A percentile compares a stretch with the other conserved stretches of the same genome.
These are phyloP conservation scores for Caenorhabditis sp. DNA, from an alignment of 2,888 invertebrate species.

Conservation along the genomic window DNA sequence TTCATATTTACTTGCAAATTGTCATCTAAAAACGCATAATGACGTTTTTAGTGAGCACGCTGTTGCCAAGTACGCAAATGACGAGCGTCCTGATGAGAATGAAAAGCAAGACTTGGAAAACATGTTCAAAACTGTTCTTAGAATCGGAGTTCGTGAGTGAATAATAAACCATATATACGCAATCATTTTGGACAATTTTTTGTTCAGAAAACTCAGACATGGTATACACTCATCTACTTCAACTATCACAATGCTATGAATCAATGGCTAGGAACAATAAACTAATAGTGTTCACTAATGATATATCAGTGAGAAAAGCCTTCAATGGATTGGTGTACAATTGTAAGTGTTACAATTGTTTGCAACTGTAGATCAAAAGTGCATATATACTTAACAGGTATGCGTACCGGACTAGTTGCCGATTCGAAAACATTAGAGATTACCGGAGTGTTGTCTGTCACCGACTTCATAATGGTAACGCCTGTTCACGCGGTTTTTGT, in stretches of 20 bases:
- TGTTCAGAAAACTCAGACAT: constrained; percentile 65
- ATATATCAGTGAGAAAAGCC: constrained; percentile 68
- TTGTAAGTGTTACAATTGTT: constrained; percentile 42
- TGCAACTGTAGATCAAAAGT: not conserved
- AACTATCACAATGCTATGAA: constrained; percentile 69
- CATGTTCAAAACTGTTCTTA: constrained; percentile 60
- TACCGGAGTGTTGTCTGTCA: constrained; percentile 69
- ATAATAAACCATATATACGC: not conserved
- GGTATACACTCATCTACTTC: constrained; percentile 67
- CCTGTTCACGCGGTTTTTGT: too few relatives aligned
- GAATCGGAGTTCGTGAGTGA: constrained; percentile 61
- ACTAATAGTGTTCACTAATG: constrained; percentile 66
- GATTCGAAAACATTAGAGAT: constrained; percentile 63
- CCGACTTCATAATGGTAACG: constrained; percentile 71
- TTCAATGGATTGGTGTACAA: constrained; percentile 70
- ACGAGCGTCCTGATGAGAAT: constrained; percentile 60
- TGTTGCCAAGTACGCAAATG: constrained; percentile 59
- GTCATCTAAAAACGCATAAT: constrained; percentile 8
- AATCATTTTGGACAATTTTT: not conserved
- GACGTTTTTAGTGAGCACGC: constrained; percentile 55
- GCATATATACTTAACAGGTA: constrained; percentile 41
- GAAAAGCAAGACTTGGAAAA: constrained; percentile 55
- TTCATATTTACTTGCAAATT: not conserved
- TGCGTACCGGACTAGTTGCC: constrained; percentile 67
- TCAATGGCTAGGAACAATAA: constrained; percentile 71